These are phyloP conservation scores for Excalfactoria chinensis DNA, from an alignment of 2,113 vertebrate genomes.

Conservation along the genomic window DNA sequence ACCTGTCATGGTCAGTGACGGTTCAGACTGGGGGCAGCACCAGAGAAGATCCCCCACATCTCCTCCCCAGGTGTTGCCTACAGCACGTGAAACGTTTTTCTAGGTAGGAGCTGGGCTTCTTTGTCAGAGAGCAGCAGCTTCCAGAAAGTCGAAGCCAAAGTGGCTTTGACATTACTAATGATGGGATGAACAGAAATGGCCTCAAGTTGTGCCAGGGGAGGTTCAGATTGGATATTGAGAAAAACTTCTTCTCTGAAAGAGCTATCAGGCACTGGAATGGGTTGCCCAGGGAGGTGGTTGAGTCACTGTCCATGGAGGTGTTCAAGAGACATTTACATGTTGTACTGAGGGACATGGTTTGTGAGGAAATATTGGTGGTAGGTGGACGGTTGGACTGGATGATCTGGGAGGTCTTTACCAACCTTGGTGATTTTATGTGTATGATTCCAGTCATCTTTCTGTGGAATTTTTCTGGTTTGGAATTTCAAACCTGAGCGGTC, in stretches of 20 bases:
- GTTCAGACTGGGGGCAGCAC: not conserved
- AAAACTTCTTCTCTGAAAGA: too few relatives aligned
- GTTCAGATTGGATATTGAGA: too few relatives aligned
- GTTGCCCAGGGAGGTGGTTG: too few relatives aligned
- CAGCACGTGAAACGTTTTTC: not conserved
- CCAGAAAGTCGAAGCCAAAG: not conserved
- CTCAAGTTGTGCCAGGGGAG: too few relatives aligned
- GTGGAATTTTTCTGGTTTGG: not conserved
- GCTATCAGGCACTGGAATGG: too few relatives aligned
- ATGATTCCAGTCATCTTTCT: not conserved
- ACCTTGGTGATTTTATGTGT: not conserved
- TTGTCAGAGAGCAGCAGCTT: not conserved
- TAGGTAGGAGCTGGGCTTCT: not conserved
- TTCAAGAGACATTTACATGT: not conserved
- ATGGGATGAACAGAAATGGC: too few relatives aligned
- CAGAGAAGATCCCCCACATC: not conserved
- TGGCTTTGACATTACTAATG: too few relatives aligned
- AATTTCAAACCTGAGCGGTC: not conserved
- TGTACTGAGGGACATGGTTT: too few relatives aligned
- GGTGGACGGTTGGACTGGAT: not conserved
- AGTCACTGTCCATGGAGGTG: not conserved
- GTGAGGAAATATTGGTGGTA: not conserved
- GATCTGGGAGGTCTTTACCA: not conserved
- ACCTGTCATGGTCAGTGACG: not conserved
- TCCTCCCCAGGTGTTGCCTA: not conserved